phyloP scores from a whole-genome alignment of 2,797 vertebrate species.

The Malurus splendens region DNA sequence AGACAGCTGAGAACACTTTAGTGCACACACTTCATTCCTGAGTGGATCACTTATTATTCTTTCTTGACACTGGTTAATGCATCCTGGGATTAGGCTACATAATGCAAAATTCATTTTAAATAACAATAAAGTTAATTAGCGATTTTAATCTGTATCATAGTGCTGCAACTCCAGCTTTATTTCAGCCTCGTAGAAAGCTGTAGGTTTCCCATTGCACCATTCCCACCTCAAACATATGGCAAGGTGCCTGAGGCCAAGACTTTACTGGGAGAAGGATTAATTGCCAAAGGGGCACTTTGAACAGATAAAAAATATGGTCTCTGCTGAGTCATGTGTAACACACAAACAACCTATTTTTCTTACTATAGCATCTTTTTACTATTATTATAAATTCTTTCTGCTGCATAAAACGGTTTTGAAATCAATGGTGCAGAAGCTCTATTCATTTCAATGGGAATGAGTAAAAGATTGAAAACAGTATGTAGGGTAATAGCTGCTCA shows the following conservation, averaged over 20 bases:
- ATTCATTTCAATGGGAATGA: background rate
- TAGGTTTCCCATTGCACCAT: background rate
- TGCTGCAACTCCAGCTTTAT: background rate
- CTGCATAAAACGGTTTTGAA: background rate
- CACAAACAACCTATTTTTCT: background rate
- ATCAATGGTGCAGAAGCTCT: background rate
- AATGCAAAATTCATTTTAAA: background rate
- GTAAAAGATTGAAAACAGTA: background rate
- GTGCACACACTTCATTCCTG: background rate
- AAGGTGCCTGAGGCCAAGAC: background rate
- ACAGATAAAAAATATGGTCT: background rate
- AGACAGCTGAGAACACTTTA: background rate
- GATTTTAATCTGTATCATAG: background rate
- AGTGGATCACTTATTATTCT: background rate
- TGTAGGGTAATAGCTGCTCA: background rate
- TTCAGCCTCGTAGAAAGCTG: background rate
- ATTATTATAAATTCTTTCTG: background rate
- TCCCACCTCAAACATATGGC: background rate
- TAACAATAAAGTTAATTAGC: background rate
- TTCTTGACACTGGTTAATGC: background rate
- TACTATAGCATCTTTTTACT: background rate
- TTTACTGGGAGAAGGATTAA: background rate
- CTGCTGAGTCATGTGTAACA: slow-evolving; percentile 22
- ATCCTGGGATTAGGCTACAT: background rate
- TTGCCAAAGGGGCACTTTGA: background rate